Percentiles rank a stretch among this genome's conserved stretches.
Conservation (phyloP, 2,113 vertebrate species). For the Monarcha castaneiventris region DNA sequence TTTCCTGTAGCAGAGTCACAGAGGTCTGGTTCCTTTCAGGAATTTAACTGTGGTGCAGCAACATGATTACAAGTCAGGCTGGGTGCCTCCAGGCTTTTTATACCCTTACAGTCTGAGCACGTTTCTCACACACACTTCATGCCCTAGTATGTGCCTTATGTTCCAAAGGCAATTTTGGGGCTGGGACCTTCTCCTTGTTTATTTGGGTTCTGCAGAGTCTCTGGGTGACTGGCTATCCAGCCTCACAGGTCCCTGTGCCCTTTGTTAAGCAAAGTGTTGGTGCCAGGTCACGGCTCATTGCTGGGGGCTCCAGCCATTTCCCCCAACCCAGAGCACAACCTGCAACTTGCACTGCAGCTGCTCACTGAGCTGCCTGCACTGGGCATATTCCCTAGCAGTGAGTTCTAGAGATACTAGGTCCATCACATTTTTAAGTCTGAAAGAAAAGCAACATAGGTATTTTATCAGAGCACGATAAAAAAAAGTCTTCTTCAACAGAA, state of each 20-base stretch:
- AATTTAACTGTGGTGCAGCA: neutral
- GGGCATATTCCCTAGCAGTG: neutral
- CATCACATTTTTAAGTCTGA: neutral
- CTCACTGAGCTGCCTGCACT: neutral
- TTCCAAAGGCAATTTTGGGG: rapidly evolving
- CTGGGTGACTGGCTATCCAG: neutral
- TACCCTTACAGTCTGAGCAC: neutral
- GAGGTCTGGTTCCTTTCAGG: neutral
- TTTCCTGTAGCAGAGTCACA: neutral
- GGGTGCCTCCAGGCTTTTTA: neutral
- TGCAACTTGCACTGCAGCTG: neutral
- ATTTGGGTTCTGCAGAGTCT: neutral
- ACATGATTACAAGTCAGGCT: neutral
- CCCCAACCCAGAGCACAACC: neutral
- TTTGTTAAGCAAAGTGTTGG: neutral
- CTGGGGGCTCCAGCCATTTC: neutral
- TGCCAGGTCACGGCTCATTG: neutral
- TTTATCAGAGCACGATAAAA: neutral
- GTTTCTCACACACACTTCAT: neutral
- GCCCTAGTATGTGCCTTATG: no score
- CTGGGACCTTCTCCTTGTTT: neutral
- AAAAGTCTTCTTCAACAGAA: neutral
- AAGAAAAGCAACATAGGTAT: neutral
- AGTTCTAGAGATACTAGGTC: neutral
- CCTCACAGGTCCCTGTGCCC: neutral